Evolutionary conservation across 2,797 vertebrate genomes (phyloP).

Genomic region (Xyrichtys novacula): DNA sequence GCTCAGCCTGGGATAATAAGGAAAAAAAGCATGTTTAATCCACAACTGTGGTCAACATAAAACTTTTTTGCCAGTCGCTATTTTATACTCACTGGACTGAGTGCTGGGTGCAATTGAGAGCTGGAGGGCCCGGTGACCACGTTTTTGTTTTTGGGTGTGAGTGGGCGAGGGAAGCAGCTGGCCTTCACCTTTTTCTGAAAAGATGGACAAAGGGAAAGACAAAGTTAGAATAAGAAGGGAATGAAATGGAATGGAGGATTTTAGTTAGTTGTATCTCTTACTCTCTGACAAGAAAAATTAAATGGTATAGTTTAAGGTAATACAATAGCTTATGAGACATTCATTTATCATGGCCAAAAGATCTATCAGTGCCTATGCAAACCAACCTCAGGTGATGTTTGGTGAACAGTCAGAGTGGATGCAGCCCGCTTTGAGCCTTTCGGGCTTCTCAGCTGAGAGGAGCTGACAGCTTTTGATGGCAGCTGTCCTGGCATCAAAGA

Average conservation of each 20-base stretch:
- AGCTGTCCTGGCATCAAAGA: conserved; percentile 72
- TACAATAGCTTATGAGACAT: background rate
- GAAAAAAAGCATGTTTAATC: background rate
- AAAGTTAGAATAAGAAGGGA: background rate
- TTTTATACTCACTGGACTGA: conserved; percentile 83
- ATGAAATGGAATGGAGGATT: no score
- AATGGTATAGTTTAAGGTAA: no score
- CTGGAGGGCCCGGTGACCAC: conserved; percentile 65
- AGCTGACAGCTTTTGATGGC: conserved; percentile 12
- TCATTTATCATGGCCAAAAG: background rate
- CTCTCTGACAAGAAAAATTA: no score
- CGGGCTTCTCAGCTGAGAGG: conserved; percentile 61
- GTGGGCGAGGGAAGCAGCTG: conserved; percentile 91
- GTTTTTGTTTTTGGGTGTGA: conserved; percentile 87
- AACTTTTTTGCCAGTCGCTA: background rate
- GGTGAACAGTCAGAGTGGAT: conserved; percentile 75
- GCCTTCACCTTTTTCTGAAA: conserved; percentile 81
- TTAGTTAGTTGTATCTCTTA: no score
- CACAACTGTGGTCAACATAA: background rate
- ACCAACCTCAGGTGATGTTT: conserved; percentile 89
- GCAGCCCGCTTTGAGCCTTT: conserved; percentile 83
- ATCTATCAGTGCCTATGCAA: background rate
- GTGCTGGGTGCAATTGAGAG: conserved; percentile 47
- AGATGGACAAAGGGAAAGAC: conserved; percentile 4
- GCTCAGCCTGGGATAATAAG: conserved; percentile 76